Conservation (phyloP, 2,797 vertebrate species). For the Phrynocephalus guinanensis region DNA sequence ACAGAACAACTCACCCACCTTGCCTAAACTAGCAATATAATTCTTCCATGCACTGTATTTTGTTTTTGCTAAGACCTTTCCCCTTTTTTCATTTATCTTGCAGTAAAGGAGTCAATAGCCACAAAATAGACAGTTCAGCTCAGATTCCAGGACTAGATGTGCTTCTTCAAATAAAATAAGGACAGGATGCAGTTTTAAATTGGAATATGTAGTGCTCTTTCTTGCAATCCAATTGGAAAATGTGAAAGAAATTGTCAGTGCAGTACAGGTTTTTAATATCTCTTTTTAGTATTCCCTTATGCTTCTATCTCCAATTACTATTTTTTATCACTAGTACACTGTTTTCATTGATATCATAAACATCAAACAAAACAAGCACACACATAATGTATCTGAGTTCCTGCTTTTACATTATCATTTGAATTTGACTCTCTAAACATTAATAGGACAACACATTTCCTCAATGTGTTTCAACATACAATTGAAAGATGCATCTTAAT, state of each 20-base stretch:
- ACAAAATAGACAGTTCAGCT: neutral
- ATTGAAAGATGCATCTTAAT: neutral
- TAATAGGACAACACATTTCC: neutral
- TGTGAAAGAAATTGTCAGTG: too few relatives aligned
- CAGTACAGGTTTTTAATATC: neutral
- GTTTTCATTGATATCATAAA: neutral
- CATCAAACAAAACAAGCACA: neutral
- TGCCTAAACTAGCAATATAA: neutral
- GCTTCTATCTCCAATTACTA: neutral
- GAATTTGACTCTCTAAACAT: fast-evolving
- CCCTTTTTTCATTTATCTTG: conserved; percentile 4
- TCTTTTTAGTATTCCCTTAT: neutral
- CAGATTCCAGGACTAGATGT: neutral
- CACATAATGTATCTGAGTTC: too few relatives aligned
- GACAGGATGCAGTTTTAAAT: neutral
- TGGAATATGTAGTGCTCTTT: neutral
- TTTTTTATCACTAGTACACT: neutral
- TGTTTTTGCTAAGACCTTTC: neutral
- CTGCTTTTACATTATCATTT: neutral
- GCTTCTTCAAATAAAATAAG: neutral
- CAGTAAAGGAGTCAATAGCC: neutral
- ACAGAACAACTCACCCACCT: neutral
- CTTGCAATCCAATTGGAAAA: too few relatives aligned
- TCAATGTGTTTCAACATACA: neutral
- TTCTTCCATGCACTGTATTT: conserved; percentile 4